Percentiles rank a stretch among this genome's conserved stretches.
Evolutionary conservation across 30 jellyfish, hydroid and myxozoan genomes (phyloP).

Genomic region (Turritopsis rubra): DNA sequence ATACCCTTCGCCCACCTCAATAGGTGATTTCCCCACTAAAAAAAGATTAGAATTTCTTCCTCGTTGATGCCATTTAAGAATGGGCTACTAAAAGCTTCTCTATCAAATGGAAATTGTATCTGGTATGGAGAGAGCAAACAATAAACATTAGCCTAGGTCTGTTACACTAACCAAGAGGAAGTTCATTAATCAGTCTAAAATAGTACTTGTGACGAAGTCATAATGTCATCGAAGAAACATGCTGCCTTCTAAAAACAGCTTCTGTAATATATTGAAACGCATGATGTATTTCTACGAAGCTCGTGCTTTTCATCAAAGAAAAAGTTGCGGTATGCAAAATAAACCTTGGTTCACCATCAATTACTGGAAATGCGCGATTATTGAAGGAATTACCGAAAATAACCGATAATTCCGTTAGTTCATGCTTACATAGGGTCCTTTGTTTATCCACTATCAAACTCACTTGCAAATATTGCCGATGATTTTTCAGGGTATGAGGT

Average conservation of each 20-base stretch:
- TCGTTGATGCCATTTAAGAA: neutral
- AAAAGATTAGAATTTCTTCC: neutral
- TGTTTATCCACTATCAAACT: too few species aligned
- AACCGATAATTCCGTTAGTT: too few species aligned
- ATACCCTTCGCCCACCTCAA: too few species aligned
- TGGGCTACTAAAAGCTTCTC: neutral
- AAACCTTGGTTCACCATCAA: too few species aligned
- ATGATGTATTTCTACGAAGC: neutral
- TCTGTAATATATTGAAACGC: neutral
- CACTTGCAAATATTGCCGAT: too few species aligned
- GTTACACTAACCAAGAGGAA: neutral
- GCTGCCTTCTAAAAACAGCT: neutral
- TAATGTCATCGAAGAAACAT: neutral
- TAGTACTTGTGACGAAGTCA: neutral
- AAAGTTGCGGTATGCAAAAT: too few species aligned
- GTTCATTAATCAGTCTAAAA: neutral
- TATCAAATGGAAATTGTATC: neutral
- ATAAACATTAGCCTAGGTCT: neutral
- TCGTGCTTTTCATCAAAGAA: too few species aligned
- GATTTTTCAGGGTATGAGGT: too few species aligned
- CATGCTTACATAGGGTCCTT: too few species aligned
- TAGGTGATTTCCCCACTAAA: too few species aligned
- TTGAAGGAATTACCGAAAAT: too few species aligned
- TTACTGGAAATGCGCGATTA: too few species aligned
- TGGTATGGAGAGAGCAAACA: neutral